Percentiles rank a stretch among this genome's conserved stretches.
Evolutionary conservation across 1,140 invertebrate genomes (phyloP).

Genomic region (Tetragonula clypearis): DNA sequence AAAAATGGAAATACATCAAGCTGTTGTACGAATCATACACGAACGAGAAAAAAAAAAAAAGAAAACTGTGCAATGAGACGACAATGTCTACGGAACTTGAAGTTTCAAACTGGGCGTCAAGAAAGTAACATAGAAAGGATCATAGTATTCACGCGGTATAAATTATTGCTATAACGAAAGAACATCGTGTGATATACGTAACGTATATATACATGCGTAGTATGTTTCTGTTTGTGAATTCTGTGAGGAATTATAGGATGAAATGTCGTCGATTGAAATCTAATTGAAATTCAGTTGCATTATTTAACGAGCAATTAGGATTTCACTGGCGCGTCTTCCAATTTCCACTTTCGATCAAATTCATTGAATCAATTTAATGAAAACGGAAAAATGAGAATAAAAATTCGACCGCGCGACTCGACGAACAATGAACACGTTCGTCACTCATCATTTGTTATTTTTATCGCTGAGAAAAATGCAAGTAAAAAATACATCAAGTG

Average conservation of each 20-base stretch:
- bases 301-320: background rate
- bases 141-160: background rate
- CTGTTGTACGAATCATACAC: background rate
- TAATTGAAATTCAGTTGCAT: background rate
- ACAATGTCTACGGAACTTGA: background rate
- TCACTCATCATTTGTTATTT: background rate
- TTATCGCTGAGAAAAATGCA: background rate
- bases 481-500: background rate
- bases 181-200: background rate
- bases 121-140: background rate
- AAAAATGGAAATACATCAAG: background rate
- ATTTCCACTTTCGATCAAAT: too few relatives aligned
- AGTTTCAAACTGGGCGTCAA: background rate
- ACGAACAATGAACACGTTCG: background rate
- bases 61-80: background rate
- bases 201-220: slow-evolving; percentile 3
- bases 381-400: too few relatives aligned
- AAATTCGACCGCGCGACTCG: too few relatives aligned
- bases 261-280: background rate
- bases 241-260: background rate
- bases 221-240: background rate
- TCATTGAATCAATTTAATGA: too few relatives aligned
- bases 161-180: background rate
- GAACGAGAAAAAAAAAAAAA: background rate
- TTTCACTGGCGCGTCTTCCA: too few relatives aligned